Percentiles rank a stretch among this genome's conserved stretches.
Conservation (phyloP, 2,113 vertebrate species). For the Oostethus manadensis region DNA sequence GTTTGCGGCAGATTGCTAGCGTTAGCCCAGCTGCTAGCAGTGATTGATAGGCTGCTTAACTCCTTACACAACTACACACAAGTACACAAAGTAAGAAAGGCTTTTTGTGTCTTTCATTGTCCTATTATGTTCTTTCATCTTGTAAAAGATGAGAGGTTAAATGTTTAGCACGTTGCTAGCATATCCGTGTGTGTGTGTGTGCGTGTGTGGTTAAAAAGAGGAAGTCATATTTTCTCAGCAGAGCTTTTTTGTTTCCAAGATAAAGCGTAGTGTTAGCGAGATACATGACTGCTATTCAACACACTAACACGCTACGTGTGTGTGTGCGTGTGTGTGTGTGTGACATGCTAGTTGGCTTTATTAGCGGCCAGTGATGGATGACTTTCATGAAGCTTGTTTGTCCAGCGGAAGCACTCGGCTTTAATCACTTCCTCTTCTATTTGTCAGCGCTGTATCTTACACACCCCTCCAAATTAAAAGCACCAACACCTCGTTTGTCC, state of each 20-base stretch:
- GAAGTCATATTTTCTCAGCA: slow-evolving; percentile 58
- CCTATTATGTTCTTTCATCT: no score
- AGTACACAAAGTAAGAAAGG: neutral
- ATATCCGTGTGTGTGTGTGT: no score
- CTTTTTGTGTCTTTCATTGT: neutral
- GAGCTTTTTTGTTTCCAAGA: slow-evolving; percentile 37
- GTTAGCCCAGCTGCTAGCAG: slow-evolving; percentile 30
- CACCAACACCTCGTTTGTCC: neutral
- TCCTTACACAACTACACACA: slow-evolving; percentile 27
- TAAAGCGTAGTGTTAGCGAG: slow-evolving; percentile 24
- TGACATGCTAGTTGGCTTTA: slow-evolving; percentile 73
- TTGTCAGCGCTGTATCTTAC: slow-evolving; percentile 30
- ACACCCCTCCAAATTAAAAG: slow-evolving; percentile 13
- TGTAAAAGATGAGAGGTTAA: neutral
- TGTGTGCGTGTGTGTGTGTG: slow-evolving; percentile 62
- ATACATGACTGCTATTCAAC: slow-evolving; percentile 60
- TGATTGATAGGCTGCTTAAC: slow-evolving; percentile 55
- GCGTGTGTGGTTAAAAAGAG: slow-evolving; percentile 44
- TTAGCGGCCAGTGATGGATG: slow-evolving; percentile 74
- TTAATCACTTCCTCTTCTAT: slow-evolving; percentile 67
- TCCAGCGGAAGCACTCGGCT: slow-evolving; percentile 65
- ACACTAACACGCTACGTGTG: slow-evolving; percentile 56
- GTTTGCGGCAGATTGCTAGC: slow-evolving; percentile 53
- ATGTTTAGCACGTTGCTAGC: no score
- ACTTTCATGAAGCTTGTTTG: slow-evolving; percentile 71